Evolutionary conservation across 2,797 vertebrate genomes (phyloP).

Genomic region (Gymnoscopelus microlampas): DNA sequence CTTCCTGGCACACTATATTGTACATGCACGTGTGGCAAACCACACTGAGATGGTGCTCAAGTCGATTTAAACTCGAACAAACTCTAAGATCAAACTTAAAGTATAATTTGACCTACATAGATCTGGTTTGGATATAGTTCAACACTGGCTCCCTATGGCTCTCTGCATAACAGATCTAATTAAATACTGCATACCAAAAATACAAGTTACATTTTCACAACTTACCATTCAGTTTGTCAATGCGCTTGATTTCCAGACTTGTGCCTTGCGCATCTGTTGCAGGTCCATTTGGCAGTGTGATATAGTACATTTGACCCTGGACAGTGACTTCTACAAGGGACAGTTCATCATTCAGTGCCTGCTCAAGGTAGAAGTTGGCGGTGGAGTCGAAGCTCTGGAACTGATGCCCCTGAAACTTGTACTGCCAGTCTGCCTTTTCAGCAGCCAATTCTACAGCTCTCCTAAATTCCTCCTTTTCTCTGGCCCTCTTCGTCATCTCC

Average conservation of each 20-base stretch:
- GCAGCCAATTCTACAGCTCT: slow-evolving; percentile 67
- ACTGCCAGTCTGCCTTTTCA: slow-evolving; percentile 85
- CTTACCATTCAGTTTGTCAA: slow-evolving; percentile 83
- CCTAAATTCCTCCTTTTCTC: slow-evolving; percentile 61
- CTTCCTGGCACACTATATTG: no score
- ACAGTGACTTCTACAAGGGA: slow-evolving; percentile 51
- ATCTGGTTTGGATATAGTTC: neutral
- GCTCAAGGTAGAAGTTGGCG: slow-evolving; percentile 82
- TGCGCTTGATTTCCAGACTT: slow-evolving; percentile 73
- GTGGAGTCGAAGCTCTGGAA: slow-evolving; percentile 78
- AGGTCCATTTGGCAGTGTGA: slow-evolving; percentile 67
- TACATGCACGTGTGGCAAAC: no score
- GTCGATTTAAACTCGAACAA: no score
- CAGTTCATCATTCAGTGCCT: slow-evolving; percentile 57
- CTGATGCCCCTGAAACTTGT: slow-evolving; percentile 32
- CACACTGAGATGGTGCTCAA: no score
- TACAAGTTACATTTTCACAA: no score
- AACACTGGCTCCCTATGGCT: no score
- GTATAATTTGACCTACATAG: neutral
- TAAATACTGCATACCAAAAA: neutral
- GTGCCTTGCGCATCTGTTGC: slow-evolving; percentile 69
- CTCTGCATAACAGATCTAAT: no score
- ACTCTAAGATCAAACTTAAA: no score
- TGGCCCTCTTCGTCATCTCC: slow-evolving; percentile 71
- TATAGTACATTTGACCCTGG: slow-evolving; percentile 68